phyloP scores from a whole-genome alignment of 2,113 vertebrate genomes.

The Hemibagrus wyckioides region DNA sequence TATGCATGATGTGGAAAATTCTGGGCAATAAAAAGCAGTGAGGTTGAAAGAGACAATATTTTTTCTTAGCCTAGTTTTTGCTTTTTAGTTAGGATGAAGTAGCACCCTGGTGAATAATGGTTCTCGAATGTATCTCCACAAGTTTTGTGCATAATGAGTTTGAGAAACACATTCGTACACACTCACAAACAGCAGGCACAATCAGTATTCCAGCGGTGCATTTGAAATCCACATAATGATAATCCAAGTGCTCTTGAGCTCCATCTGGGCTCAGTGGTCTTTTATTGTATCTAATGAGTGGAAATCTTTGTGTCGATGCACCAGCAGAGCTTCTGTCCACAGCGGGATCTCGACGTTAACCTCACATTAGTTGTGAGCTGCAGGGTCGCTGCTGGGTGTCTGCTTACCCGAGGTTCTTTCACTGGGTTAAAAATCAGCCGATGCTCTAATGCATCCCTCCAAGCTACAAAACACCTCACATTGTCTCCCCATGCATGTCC shows the following conservation, averaged over 20 bases:
- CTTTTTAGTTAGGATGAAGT: slow-evolving; percentile 37
- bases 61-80: slow-evolving; percentile 26
- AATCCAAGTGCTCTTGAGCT: slow-evolving; percentile 51
- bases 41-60: background rate
- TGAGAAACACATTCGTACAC: slow-evolving; percentile 32
- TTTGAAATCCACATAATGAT: slow-evolving; percentile 51
- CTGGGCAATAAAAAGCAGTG: background rate
- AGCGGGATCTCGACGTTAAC: slow-evolving; percentile 45
- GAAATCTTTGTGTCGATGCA: slow-evolving; percentile 70
- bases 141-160: slow-evolving; percentile 37
- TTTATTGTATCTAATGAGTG: slow-evolving; percentile 58
- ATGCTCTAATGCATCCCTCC: slow-evolving; percentile 2
- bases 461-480: background rate
- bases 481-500: slow-evolving; percentile 19
- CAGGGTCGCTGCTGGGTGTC: slow-evolving; percentile 38
- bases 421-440: slow-evolving; percentile 13
- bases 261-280: slow-evolving; percentile 54
- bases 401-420: slow-evolving; percentile 6
- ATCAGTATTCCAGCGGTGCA: slow-evolving; percentile 45
- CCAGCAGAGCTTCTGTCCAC: slow-evolving; percentile 65
- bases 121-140: slow-evolving; percentile 42
- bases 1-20: background rate
- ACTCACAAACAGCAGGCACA: slow-evolving; percentile 30
- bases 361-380: slow-evolving; percentile 46
- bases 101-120: slow-evolving; percentile 38